These are phyloP conservation scores for Crotalus viridis DNA, from an alignment of 2,113 vertebrate genomes.

Conservation along the genomic window DNA sequence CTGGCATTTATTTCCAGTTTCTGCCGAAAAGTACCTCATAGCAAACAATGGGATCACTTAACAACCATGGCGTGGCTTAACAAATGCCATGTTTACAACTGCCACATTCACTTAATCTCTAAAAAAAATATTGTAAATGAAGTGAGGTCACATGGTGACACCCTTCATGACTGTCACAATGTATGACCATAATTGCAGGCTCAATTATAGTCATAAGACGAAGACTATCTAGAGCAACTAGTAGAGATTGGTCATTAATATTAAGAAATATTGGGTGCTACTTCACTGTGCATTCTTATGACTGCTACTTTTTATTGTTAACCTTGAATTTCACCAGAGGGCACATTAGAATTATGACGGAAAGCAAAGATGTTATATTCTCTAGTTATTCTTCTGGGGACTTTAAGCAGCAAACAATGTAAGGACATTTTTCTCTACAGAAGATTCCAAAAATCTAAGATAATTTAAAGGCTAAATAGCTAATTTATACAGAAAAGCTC, in stretches of 20 bases:
- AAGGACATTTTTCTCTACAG: neutral
- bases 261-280: neutral
- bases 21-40: neutral
- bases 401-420: neutral
- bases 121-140: neutral
- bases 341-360: neutral
- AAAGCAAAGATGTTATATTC: neutral
- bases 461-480: neutral
- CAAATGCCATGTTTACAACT: neutral
- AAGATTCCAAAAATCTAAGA: neutral
- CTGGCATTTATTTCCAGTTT: neutral
- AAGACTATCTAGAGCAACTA: neutral
- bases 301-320: neutral
- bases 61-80: neutral
- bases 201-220: too few relatives aligned
- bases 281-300: neutral
- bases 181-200: too few relatives aligned
- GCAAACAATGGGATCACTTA: neutral
- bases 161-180: too few relatives aligned
- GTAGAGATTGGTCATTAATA: neutral
- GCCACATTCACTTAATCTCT: neutral
- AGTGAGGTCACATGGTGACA: too few relatives aligned
- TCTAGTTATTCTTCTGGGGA: neutral
- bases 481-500: neutral
- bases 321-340: neutral